phyloP scores from a whole-genome alignment of 2,797 vertebrate species.

The Halcyon smyrnensis region DNA sequence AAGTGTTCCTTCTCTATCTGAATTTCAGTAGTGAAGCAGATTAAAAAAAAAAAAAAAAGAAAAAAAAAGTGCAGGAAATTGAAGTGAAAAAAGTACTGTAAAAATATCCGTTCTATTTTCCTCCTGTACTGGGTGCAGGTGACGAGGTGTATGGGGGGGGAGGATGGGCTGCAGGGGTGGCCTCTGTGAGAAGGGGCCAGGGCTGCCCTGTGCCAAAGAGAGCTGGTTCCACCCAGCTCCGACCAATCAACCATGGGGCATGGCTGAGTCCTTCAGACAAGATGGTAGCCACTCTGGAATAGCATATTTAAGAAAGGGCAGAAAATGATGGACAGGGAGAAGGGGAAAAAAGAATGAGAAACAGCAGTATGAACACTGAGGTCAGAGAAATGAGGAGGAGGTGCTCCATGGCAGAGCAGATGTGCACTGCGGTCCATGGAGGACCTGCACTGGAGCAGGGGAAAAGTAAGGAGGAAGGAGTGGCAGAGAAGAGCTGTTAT shows the following conservation, averaged over 20 bases:
- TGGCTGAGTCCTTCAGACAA: not conserved
- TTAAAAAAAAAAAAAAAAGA: not conserved
- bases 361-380: not conserved
- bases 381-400: not conserved
- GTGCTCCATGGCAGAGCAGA: not conserved
- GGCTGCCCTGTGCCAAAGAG: not conserved
- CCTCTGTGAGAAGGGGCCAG: not conserved
- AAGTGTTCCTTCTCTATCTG: not conserved
- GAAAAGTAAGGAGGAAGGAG: not conserved
- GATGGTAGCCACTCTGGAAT: not conserved
- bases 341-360: accelerated
- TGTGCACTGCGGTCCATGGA: not conserved
- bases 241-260: accelerated
- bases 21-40: not conserved
- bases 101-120: not conserved
- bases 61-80: not conserved
- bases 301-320: not conserved
- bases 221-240: not conserved
- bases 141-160: too few species aligned
- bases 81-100: not conserved
- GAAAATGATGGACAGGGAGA: not conserved
- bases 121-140: not conserved
- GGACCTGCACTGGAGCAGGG: accelerated
- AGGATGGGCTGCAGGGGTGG: not conserved
- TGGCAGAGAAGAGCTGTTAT: not conserved